These are phyloP conservation scores for Macrobrachium nipponense DNA, from an alignment of 1,140 invertebrate genomes.

Conservation along the genomic window DNA sequence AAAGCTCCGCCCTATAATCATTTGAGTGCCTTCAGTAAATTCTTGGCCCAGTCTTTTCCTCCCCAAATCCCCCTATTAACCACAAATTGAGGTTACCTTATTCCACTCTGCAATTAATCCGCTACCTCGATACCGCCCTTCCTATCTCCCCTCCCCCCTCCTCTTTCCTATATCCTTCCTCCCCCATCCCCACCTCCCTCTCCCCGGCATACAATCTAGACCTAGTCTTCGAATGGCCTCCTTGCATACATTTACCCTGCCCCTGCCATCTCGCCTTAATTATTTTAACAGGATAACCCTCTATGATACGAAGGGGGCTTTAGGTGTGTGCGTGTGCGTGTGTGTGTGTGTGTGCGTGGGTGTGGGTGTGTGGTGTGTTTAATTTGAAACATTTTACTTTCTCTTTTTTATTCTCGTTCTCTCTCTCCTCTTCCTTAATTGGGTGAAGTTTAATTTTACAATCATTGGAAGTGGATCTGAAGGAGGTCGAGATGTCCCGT, in stretches of 20 bases:
- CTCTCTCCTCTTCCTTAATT: no score
- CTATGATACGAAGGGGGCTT: no score
- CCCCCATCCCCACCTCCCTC: neutral
- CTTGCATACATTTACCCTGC: neutral
- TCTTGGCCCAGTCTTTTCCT: neutral
- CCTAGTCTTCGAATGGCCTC: neutral
- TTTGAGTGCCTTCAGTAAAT: neutral
- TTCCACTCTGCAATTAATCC: neutral
- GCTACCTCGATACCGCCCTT: no score
- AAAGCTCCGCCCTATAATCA: neutral
- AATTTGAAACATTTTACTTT: no score
- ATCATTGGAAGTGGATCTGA: neutral
- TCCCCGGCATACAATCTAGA: neutral
- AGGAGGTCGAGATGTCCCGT: neutral
- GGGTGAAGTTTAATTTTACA: no score
- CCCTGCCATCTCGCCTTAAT: neutral
- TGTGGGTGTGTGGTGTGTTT: no score
- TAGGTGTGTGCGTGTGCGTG: no score
- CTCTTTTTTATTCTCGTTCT: no score
- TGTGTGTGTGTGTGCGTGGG: no score
- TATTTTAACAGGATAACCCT: no score
- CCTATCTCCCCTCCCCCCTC: neutral
- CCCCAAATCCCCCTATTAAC: neutral
- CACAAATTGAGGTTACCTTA: neutral
- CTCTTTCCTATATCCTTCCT: neutral